Base-by-base conservation (phyloP, 2,888 invertebrate species). In the Pachliopta kotzebuea region DNA sequence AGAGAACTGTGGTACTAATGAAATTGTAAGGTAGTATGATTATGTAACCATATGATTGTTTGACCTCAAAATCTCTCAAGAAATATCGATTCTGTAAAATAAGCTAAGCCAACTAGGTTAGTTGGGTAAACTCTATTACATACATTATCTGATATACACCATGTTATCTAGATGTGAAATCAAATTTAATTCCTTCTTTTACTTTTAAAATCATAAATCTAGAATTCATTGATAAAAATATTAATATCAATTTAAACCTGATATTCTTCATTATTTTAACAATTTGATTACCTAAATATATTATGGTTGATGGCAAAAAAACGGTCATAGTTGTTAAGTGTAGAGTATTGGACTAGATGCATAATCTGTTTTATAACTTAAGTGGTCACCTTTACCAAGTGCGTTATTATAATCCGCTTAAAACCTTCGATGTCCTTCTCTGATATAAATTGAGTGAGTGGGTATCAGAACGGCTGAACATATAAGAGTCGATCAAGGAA, bases 401-500 rank as follows among this genome's bases (percentile, higher is more conserved):
- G 37, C 42, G 8, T 45, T 63, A 45, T 55, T 59, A 63, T 54
- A 55, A 59, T 59, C 29, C 31, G 45, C 21, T 63, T 63, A 26
- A 50, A 56, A 56, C 26, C 56, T 63, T 58, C 31, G 59, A 59
- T 59, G 54, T 63, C 63, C 63, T 63, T 58, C 45, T 59, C 45
- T 31, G 63, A 59, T 49, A 49, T 54, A 21, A 59, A 63, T 26
- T 20, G 54, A 59, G 54, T 31, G 60, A 53, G 37, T 37, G 31
- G 53, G 53, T 59, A 45, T 56, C 29, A 56, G 21, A 56, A 56
- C 56, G 20, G 42, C 64, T 49, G 54, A 49, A 20, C 56, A n/a
- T 50, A 31, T 64, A 55, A 63, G 37, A 31, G 26, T 50, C 31
- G 63, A 8, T 55, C 56, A 64, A 56, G 56, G 60, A 64, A 59